Evolutionary conservation across 2,797 vertebrate genomes (phyloP).

Genomic region (Brachyalestes nurse): DNA sequence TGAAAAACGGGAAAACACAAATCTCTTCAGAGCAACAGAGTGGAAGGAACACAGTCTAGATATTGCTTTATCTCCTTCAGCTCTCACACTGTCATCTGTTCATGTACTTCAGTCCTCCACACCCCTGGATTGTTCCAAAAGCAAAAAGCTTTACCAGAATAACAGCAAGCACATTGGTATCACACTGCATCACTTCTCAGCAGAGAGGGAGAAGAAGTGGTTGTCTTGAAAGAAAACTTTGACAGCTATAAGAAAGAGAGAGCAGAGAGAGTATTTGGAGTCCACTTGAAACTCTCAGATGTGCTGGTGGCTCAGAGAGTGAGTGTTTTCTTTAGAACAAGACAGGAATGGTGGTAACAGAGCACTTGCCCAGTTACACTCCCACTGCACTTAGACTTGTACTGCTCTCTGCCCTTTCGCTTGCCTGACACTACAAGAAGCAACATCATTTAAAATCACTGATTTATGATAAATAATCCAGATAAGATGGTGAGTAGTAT

Average conservation of each 20-base stretch:
- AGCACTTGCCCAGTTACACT: background rate
- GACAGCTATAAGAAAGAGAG: background rate
- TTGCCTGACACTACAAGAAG: background rate
- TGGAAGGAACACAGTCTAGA: background rate
- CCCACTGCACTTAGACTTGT: background rate
- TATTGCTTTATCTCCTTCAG: background rate
- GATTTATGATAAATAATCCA: background rate
- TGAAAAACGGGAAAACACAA: too few relatives aligned
- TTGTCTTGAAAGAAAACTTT: slow-evolving; percentile 10
- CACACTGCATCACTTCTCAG: background rate
- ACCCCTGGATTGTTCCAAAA: background rate
- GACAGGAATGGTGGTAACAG: background rate
- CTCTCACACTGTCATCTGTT: background rate
- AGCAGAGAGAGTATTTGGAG: slow-evolving; percentile 9
- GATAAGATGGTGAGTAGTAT: too few relatives aligned
- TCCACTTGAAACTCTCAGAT: slow-evolving; percentile 3
- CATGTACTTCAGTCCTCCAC: background rate
- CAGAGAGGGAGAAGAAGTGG: background rate
- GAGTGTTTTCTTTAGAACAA: background rate
- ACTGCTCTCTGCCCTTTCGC: background rate
- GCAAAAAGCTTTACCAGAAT: background rate
- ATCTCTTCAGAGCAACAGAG: too few relatives aligned
- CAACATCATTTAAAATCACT: background rate
- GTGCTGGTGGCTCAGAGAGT: slow-evolving; percentile 2
- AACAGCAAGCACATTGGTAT: background rate